A percentile compares a stretch with the other conserved stretches of the same genome.
Conservation (phyloP, 2,888 invertebrate species). For the Drosophila imparisetae region DNA sequence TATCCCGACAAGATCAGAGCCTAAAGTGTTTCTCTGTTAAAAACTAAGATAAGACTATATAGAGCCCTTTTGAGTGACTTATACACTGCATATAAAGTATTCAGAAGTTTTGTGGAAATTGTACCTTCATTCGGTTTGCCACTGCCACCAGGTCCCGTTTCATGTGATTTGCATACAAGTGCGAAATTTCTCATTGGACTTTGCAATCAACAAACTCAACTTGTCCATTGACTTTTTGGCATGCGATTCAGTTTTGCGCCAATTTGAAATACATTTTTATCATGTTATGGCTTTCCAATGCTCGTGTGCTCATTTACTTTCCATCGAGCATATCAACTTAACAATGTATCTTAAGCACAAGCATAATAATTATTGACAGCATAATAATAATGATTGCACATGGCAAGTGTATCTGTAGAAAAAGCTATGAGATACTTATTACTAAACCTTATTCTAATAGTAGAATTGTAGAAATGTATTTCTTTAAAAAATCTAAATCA, state of each 20-base stretch:
- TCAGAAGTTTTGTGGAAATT: background rate
- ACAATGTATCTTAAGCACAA: background rate
- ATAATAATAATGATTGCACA: background rate
- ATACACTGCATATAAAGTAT: background rate
- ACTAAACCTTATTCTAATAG: background rate
- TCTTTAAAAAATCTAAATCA: background rate
- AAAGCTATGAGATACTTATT: background rate
- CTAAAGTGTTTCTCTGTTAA: background rate
- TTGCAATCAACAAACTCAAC: constrained; percentile 26
- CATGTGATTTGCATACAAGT: constrained; percentile 42
- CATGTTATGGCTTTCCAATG: constrained; percentile 7
- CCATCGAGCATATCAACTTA: constrained; percentile 2
- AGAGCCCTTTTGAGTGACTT: background rate
- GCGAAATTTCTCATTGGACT: constrained; percentile 48
- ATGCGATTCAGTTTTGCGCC: constrained; percentile 22
- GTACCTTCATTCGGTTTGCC: background rate
- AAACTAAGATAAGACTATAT: background rate
- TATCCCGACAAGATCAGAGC: background rate
- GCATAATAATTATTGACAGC: background rate
- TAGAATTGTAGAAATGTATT: background rate
- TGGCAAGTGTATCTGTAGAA: background rate
- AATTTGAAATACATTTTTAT: constrained; percentile 26
- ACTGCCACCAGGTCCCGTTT: constrained; percentile 2
- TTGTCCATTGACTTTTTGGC: constrained; percentile 39
- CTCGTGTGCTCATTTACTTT: background rate